Conservation (phyloP, 2,888 invertebrate species). For the Euplexia lucipara region DNA sequence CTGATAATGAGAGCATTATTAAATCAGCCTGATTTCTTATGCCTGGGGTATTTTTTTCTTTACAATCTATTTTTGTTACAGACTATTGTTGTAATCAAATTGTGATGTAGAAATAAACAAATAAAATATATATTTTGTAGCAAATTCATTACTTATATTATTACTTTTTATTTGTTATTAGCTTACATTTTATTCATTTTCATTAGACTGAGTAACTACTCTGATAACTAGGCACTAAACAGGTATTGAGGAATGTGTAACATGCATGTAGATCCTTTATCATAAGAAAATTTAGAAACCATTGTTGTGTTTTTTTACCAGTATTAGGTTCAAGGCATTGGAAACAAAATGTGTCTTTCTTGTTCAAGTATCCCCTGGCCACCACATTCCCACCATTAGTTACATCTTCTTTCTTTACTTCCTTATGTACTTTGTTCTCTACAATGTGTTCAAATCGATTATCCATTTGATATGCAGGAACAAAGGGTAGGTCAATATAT, state of each 20-base stretch:
- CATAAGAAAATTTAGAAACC: conserved; percentile 74
- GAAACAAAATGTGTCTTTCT: conserved; percentile 71
- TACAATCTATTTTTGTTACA: neutral
- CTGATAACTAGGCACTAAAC: conserved; percentile 48
- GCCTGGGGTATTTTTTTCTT: neutral
- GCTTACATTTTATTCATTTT: neutral
- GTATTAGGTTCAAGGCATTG: conserved; percentile 68
- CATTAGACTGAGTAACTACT: neutral
- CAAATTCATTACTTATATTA: too few relatives aligned
- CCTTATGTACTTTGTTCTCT: conserved; percentile 20
- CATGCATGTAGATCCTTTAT: conserved; percentile 71
- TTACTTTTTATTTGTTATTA: conserved; percentile 1
- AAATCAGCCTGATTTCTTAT: neutral
- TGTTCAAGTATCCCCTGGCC: conserved; percentile 57
- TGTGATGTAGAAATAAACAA: neutral
- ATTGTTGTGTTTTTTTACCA: conserved; percentile 66
- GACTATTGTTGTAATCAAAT: neutral
- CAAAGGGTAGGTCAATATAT: conserved; percentile 67
- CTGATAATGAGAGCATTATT: too few relatives aligned
- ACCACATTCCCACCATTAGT: neutral
- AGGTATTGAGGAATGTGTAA: conserved; percentile 73
- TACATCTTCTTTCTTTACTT: conserved; percentile 16
- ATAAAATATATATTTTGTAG: neutral
- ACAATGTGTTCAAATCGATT: conserved; percentile 66
- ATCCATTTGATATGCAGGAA: conserved; percentile 75